A percentile compares a stretch with the other conserved stretches of the same genome.
These are phyloP conservation scores for Parapsyche elsis DNA, from an alignment of 1,140 invertebrate genomes.

Conservation along the genomic window DNA sequence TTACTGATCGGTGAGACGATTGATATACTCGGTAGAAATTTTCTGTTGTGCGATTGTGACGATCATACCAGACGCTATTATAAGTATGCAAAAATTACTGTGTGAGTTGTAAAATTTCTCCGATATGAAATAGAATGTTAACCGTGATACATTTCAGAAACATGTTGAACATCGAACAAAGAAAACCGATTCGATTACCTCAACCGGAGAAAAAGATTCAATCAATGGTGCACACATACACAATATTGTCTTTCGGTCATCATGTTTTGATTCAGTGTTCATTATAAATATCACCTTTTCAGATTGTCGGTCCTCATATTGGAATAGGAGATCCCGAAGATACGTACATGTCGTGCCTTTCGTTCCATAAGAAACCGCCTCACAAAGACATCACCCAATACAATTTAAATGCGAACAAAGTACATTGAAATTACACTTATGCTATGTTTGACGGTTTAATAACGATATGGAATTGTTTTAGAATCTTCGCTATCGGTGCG, in stretches of 20 bases:
- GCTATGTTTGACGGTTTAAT: too few species aligned
- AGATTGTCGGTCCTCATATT: constrained; percentile 71
- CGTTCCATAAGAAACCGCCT: constrained; percentile 75
- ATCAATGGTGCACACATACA: constrained; percentile 54
- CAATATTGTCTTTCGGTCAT: background rate
- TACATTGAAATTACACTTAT: constrained; percentile 55
- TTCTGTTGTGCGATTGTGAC: constrained; percentile 85
- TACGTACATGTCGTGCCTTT: constrained; percentile 75
- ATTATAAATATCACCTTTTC: background rate
- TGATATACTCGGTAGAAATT: constrained; percentile 74
- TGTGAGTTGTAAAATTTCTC: too few species aligned
- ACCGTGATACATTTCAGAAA: constrained; percentile 55
- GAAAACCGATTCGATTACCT: constrained; percentile 12
- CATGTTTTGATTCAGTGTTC: background rate
- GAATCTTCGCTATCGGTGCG: constrained; percentile 71
- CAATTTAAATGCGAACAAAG: constrained; percentile 72
- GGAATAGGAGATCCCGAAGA: constrained; percentile 81
- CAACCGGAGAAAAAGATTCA: constrained; percentile 31
- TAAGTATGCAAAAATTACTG: constrained; percentile 58
- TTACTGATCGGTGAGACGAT: constrained; percentile 78
- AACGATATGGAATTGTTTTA: background rate
- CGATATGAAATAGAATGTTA: background rate
- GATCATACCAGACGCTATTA: constrained; percentile 83
- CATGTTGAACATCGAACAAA: constrained; percentile 56
- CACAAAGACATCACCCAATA: constrained; percentile 76